Percentiles rank a stretch among this genome's conserved stretches.
Conservation (phyloP, 2,888 invertebrate species). For the Heteropelma amictum region DNA sequence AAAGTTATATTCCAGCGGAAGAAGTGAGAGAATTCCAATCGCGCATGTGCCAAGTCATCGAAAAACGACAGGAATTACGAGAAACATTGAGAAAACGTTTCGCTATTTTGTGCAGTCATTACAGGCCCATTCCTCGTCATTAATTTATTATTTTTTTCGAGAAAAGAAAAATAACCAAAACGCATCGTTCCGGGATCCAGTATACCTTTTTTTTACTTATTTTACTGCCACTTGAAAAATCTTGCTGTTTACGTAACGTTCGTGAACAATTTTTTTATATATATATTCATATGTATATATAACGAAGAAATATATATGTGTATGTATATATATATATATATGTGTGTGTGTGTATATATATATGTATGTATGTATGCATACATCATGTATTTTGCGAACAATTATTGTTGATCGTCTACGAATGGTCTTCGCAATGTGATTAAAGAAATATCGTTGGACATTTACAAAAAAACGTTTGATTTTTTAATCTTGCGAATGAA, state of each 20-base stretch:
- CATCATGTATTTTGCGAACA: slow-evolving; percentile 49
- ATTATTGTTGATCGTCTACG: slow-evolving; percentile 54
- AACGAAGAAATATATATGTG: neutral
- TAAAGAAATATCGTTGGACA: slow-evolving; percentile 57
- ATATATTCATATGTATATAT: slow-evolving; percentile 13
- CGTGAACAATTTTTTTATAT: slow-evolving; percentile 32
- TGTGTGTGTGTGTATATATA: slow-evolving; percentile 41
- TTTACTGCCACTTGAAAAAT: slow-evolving; percentile 66
- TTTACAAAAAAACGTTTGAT: slow-evolving; percentile 13
- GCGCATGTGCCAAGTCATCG: slow-evolving; percentile 86
- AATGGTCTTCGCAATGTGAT: slow-evolving; percentile 49
- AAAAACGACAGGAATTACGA: slow-evolving; percentile 89
- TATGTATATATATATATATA: slow-evolving; percentile 41
- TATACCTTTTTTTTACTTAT: slow-evolving; percentile 64
- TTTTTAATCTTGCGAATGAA: neutral
- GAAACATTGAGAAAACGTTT: slow-evolving; percentile 91
- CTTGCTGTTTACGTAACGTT: slow-evolving; percentile 33
- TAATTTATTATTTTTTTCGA: slow-evolving; percentile 48
- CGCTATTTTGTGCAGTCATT: slow-evolving; percentile 84
- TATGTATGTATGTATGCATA: neutral
- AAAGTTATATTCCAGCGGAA: slow-evolving; percentile 91
- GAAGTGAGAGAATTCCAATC: slow-evolving; percentile 93
- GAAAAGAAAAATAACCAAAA: slow-evolving; percentile 36
- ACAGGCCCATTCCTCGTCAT: slow-evolving; percentile 72
- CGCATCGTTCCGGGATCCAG: slow-evolving; percentile 55